A percentile compares a stretch with the other conserved stretches of the same genome.
phyloP scores from a whole-genome alignment of 2,888 invertebrate genomes.

The Thereva nobilitata region DNA sequence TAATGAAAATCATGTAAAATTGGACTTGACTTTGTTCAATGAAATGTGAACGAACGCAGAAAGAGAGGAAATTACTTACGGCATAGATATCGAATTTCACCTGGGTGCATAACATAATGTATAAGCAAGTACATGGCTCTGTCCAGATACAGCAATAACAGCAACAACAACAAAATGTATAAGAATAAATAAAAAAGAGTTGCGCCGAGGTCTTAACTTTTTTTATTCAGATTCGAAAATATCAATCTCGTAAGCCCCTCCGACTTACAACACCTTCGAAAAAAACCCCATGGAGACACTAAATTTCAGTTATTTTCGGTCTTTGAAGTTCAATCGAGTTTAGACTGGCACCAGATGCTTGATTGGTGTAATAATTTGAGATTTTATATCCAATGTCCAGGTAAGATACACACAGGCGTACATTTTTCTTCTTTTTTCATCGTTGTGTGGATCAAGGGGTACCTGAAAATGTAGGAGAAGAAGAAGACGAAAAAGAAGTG shows the following conservation, averaged over 20 bases:
- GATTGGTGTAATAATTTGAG: slow-evolving; percentile 30
- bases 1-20: background rate
- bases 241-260: background rate
- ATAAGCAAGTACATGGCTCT: slow-evolving; percentile 5
- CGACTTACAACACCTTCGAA: background rate
- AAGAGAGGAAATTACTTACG: background rate
- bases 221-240: too few species aligned
- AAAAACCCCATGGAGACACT: slow-evolving; percentile 1
- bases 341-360: slow-evolving; percentile 27
- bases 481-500: too few species aligned
- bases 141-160: too few species aligned
- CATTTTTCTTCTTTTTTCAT: too few species aligned
- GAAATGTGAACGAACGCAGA: slow-evolving; percentile 18
- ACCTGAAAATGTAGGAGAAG: too few species aligned
- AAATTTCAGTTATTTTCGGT: background rate
- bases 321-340: slow-evolving; percentile 27
- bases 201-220: too few species aligned
- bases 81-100: background rate
- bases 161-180: too few species aligned
- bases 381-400: slow-evolving; percentile 9
- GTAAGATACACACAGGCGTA: too few species aligned
- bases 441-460: too few species aligned
- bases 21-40: slow-evolving; percentile 27
- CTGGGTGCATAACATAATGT: background rate
- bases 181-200: too few species aligned